phyloP scores from a whole-genome alignment of 2,888 invertebrate species.

The Erebia ligea region DNA sequence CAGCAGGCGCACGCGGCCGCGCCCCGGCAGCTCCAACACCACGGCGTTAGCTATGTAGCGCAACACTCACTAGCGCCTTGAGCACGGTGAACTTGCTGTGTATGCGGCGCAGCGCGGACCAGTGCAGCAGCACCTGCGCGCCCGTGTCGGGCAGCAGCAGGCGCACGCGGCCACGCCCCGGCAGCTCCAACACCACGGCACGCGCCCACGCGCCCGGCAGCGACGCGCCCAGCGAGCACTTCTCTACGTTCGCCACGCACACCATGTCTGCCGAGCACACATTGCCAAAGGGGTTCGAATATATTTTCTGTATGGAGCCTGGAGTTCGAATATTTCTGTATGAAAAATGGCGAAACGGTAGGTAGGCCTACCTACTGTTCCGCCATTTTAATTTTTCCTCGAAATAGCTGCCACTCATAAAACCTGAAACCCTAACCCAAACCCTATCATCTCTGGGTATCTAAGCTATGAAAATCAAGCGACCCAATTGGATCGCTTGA shows the following conservation, averaged over 20 bases:
- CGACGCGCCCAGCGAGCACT: slow-evolving; percentile 50
- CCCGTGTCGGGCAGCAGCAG: slow-evolving; percentile 87
- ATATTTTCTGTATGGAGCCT: too few species aligned
- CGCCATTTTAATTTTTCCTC: too few species aligned
- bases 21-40: slow-evolving; percentile 71
- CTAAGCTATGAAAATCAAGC: too few species aligned
- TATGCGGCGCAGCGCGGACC: slow-evolving; percentile 77
- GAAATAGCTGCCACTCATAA: too few species aligned
- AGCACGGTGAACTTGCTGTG: slow-evolving; percentile 69
- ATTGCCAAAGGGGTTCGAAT: neutral
- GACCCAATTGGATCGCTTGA: too few species aligned
- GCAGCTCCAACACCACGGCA: slow-evolving; percentile 76
- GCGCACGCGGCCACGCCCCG: slow-evolving; percentile 72
- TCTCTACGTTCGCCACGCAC: slow-evolving; percentile 59
- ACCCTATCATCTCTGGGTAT: too few species aligned
- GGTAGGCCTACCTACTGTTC: too few species aligned
- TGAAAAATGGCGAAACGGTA: too few species aligned
- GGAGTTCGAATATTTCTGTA: too few species aligned
- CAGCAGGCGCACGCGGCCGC: slow-evolving; percentile 77
- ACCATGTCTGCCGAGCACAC: slow-evolving; percentile 56
- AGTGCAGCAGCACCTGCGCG: slow-evolving; percentile 69
- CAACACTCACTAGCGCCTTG: slow-evolving; percentile 74
- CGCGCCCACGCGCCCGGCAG: slow-evolving; percentile 80
- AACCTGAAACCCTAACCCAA: too few species aligned
- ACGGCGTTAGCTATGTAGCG: slow-evolving; percentile 55